A percentile compares a stretch with the other conserved stretches of the same genome.
Evolutionary conservation across 1,140 invertebrate genomes (phyloP).

Genomic region (Apis florea): DNA sequence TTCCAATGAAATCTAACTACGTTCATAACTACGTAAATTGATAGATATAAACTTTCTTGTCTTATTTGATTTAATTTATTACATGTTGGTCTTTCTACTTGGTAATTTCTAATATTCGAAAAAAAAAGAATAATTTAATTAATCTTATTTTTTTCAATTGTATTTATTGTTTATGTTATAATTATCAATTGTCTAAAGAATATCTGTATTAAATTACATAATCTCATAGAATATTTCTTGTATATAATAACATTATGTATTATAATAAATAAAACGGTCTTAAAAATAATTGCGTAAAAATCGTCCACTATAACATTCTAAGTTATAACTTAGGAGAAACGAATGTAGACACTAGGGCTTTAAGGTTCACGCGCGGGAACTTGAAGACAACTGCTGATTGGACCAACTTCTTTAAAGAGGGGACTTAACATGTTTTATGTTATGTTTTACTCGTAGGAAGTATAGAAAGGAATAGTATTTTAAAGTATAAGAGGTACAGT

Average conservation of each 20-base stretch:
- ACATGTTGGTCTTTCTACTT: not conserved
- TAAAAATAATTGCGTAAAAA: constrained; percentile 29
- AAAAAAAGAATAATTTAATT: not conserved
- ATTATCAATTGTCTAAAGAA: not conserved
- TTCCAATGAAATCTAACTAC: constrained; percentile 39
- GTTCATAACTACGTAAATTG: constrained; percentile 11
- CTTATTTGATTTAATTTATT: not conserved
- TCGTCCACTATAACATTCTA: constrained; percentile 64
- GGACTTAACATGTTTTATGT: constrained; percentile 42
- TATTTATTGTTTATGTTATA: not conserved
- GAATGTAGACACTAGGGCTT: constrained; percentile 52
- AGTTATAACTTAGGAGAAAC: constrained; percentile 22
- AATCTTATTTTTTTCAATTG: not conserved
- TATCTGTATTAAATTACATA: not conserved
- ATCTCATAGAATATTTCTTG: not conserved
- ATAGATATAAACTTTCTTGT: constrained; percentile 1
- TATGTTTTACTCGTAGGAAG: constrained; percentile 39
- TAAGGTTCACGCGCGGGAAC: constrained; percentile 58
- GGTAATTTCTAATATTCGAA: not conserved
- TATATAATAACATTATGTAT: too few relatives aligned
- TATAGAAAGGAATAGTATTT: constrained; percentile 6
- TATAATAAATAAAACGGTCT: too few relatives aligned
- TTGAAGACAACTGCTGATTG: constrained; percentile 47
- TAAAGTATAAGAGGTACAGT: not conserved
- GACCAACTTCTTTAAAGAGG: constrained; percentile 20